These are phyloP conservation scores for Brachystomella parvula DNA, from an alignment of 1,140 invertebrate genomes.

Conservation along the genomic window DNA sequence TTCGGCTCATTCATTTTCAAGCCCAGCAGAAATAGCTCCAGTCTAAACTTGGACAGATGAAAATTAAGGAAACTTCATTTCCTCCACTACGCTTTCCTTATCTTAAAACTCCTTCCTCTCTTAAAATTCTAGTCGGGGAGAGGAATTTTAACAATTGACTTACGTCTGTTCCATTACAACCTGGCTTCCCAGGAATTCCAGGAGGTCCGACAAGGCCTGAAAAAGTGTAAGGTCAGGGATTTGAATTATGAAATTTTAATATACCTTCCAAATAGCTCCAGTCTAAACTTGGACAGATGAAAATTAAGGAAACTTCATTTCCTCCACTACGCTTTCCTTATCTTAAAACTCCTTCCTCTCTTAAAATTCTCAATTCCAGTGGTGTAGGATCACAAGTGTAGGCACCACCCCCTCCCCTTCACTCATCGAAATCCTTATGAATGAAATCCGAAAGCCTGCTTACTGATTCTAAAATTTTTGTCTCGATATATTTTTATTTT, in stretches of 20 bases:
- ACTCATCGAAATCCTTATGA: no score
- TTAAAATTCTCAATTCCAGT: no score
- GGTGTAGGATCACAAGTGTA: no score
- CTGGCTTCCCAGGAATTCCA: conserved; percentile 73
- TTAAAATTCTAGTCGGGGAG: no score
- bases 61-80: neutral
- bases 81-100: neutral
- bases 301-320: neutral
- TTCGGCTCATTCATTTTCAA: conserved; percentile 11
- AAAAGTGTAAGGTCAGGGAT: neutral
- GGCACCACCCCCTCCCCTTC: no score
- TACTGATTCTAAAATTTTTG: no score
- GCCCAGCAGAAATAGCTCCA: no score
- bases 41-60: no score
- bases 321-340: neutral
- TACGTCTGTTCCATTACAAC: conserved; percentile 90
- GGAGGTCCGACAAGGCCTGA: conserved; percentile 52
- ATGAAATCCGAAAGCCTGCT: no score
- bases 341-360: neutral
- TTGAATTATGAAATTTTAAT: conserved; percentile 10
- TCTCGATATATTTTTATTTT: no score
- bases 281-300: no score
- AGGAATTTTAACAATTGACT: conserved; percentile 44
- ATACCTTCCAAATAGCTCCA: no score
- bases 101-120: neutral